phyloP scores from a whole-genome alignment of 2,888 invertebrate species.

The Chrysolina americana region DNA sequence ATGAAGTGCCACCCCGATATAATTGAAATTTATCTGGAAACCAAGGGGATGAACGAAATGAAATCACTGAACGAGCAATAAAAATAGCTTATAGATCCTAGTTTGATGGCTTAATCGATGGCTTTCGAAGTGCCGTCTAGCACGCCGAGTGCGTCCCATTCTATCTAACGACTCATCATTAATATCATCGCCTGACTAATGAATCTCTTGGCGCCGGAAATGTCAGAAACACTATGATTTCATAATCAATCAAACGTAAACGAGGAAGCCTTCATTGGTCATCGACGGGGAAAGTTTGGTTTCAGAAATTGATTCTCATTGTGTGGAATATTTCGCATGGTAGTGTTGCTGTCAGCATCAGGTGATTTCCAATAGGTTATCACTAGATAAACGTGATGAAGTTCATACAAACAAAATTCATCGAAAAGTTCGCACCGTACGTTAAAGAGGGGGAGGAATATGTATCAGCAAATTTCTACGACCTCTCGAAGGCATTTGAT shows the following conservation, averaged over 20 bases:
- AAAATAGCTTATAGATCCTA: constrained; percentile 33
- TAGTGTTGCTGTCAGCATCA: constrained; percentile 3
- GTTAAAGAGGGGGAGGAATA: too few relatives aligned
- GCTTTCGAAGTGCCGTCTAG: constrained; percentile 31
- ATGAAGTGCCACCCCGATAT: not conserved
- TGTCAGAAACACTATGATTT: constrained; percentile 23
- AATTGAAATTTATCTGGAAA: constrained; percentile 11
- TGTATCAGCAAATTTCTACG: too few relatives aligned
- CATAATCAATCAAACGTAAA: constrained; percentile 13
- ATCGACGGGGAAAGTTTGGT: not conserved
- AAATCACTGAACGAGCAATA: constrained; percentile 28
- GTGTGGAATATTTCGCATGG: not conserved
- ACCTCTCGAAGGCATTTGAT: too few relatives aligned
- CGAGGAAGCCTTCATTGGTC: constrained; percentile 6
- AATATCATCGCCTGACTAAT: constrained; percentile 37
- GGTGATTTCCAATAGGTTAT: not conserved
- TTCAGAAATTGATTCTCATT: not conserved
- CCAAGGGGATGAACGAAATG: constrained; percentile 16
- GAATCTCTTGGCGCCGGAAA: constrained; percentile 37
- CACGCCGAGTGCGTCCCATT: constrained; percentile 32
- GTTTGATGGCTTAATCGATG: constrained; percentile 33
- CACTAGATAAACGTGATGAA: not conserved
- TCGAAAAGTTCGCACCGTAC: too few relatives aligned
- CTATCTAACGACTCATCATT: constrained; percentile 36
- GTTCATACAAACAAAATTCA: too few relatives aligned